Evolutionary conservation across 1,140 invertebrate genomes (phyloP).

Genomic region (Wasmannia auropunctata): DNA sequence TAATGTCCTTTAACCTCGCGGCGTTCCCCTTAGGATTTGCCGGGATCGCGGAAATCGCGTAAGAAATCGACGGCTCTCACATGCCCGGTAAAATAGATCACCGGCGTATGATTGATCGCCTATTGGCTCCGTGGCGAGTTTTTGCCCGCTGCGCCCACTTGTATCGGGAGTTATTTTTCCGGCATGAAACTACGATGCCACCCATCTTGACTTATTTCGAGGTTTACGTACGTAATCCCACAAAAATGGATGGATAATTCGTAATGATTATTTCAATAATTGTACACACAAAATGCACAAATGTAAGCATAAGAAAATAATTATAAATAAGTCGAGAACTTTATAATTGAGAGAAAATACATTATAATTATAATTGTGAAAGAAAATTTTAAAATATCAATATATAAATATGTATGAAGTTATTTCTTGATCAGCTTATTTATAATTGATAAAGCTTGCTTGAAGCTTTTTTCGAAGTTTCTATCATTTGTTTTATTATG

Average conservation of each 20-base stretch:
- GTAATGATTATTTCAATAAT: constrained; percentile 5
- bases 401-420: not conserved
- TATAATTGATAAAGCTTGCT: not conserved
- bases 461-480: not conserved
- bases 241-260: constrained; percentile 7
- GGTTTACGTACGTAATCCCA: not conserved
- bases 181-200: constrained; percentile 18
- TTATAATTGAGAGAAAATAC: not conserved
- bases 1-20: constrained; percentile 83
- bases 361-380: constrained; percentile 8
- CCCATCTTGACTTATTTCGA: constrained; percentile 23
- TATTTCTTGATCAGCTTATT: not conserved
- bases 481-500: not conserved
- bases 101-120: constrained; percentile 83
- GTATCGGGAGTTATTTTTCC: constrained; percentile 59
- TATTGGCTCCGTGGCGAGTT: constrained; percentile 74
- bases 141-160: constrained; percentile 59
- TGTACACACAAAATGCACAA: not conserved
- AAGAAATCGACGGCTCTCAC: constrained; percentile 82
- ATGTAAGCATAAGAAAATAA: not conserved
- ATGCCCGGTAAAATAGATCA: constrained; percentile 83
- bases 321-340: not conserved
- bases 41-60: constrained; percentile 69
- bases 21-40: constrained; percentile 78
- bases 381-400: not conserved